Evolutionary conservation across 1,140 invertebrate species (phyloP).

Genomic region (Zaprionus davidi): DNA sequence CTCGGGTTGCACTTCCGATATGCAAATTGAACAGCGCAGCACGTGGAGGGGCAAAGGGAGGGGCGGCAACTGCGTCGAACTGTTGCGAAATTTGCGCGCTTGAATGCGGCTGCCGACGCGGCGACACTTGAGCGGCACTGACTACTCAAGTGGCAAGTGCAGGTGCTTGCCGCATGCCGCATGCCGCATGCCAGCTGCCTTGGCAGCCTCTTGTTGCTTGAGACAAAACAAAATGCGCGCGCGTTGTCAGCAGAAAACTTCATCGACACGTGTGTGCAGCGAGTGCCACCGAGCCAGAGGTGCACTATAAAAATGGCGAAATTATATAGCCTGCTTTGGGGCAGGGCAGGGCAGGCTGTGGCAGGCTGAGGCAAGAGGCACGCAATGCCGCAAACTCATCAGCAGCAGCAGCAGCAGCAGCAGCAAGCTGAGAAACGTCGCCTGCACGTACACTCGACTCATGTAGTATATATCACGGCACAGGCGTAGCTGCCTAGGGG

Average conservation of each 20-base stretch:
- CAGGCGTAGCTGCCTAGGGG: neutral
- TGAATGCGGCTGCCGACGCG: slow-evolving; percentile 17
- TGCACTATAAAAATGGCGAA: slow-evolving; percentile 74
- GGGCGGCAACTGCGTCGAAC: slow-evolving; percentile 29
- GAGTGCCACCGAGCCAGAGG: slow-evolving; percentile 33
- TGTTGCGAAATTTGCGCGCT: slow-evolving; percentile 34
- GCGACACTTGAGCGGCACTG: slow-evolving; percentile 21
- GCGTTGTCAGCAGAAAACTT: slow-evolving; percentile 75
- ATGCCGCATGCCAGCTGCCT: neutral
- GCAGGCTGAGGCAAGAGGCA: slow-evolving; percentile 31
- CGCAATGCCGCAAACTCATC: slow-evolving; percentile 55
- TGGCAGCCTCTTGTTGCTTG: slow-evolving; percentile 21
- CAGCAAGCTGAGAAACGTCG: slow-evolving; percentile 16
- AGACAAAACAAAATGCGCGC: slow-evolving; percentile 40
- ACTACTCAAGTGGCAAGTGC: slow-evolving; percentile 45
- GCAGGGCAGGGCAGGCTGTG: slow-evolving; percentile 27
- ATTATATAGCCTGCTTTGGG: slow-evolving; percentile 68
- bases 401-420: slow-evolving; percentile 28
- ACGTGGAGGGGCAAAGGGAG: neutral
- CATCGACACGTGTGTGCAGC: slow-evolving; percentile 33
- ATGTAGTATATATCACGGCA: slow-evolving; percentile 15
- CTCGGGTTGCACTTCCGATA: slow-evolving; percentile 7
- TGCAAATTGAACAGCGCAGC: slow-evolving; percentile 44
- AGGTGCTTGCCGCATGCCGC: neutral
- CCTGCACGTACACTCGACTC: slow-evolving; percentile 58